Percentiles rank a stretch among this genome's conserved stretches.
Conservation (phyloP, 1,140 invertebrate genomes). For the Parapsyche elsis region DNA sequence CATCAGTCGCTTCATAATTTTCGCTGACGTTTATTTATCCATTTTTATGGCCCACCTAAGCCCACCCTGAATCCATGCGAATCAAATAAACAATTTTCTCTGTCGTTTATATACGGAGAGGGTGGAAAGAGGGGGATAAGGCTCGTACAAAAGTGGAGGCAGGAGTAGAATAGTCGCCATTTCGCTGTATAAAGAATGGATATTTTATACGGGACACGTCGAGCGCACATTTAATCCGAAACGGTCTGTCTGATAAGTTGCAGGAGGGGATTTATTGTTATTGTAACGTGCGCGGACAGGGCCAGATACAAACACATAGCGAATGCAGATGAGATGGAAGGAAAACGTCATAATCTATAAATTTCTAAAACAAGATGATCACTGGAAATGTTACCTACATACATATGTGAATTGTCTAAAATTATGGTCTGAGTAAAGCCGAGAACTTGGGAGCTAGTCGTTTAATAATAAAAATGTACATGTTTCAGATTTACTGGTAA, state of each 20-base stretch:
- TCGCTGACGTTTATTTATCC: constrained; percentile 25
- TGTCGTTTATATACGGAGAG: neutral
- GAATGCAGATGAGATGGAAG: neutral
- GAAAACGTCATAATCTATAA: neutral
- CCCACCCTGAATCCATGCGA: neutral
- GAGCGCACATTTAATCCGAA: too few relatives aligned
- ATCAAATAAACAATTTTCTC: constrained; percentile 25
- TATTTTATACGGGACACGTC: neutral
- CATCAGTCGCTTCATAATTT: constrained; percentile 3
- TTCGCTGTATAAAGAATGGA: neutral
- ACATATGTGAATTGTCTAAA: too few relatives aligned
- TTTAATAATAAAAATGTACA: too few relatives aligned
- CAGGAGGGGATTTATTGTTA: too few relatives aligned
- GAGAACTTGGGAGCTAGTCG: too few relatives aligned
- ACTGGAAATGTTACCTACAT: too few relatives aligned
- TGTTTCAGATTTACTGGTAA: too few relatives aligned
- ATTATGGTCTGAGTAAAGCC: too few relatives aligned
- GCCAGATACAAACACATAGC: neutral
- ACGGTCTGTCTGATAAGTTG: too few relatives aligned
- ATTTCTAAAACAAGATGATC: too few relatives aligned
- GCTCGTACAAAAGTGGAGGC: neutral
- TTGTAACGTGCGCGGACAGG: neutral
- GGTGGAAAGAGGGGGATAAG: neutral
- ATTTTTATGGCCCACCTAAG: neutral
- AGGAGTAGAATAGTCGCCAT: neutral